A percentile compares a stretch with the other conserved stretches of the same genome.
Evolutionary conservation across 1,140 invertebrate genomes (phyloP).

Genomic region (Trichonephila clavata): DNA sequence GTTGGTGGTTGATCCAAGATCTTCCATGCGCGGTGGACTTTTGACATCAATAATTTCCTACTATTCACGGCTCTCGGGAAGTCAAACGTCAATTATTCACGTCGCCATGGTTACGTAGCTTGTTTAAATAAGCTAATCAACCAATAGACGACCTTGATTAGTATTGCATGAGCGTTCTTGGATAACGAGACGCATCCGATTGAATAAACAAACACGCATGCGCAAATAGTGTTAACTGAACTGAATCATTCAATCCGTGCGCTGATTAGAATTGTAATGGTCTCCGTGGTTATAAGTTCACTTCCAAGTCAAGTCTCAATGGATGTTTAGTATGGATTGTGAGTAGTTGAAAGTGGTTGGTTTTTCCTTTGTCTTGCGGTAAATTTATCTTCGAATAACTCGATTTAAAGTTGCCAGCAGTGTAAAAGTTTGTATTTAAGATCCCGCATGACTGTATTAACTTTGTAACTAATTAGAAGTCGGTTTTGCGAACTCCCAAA

Average conservation of each 20-base stretch:
- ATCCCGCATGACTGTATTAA: too few relatives aligned
- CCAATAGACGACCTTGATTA: slow-evolving; percentile 27
- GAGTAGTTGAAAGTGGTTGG: background rate
- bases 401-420: too few relatives aligned
- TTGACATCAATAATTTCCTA: background rate
- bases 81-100: background rate
- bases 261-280: background rate
- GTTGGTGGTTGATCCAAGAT: background rate
- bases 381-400: too few relatives aligned
- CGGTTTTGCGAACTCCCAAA: too few relatives aligned
- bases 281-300: background rate
- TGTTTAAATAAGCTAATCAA: background rate
- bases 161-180: background rate
- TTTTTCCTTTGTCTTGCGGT: background rate
- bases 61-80: background rate
- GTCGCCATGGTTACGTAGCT: background rate
- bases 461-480: too few relatives aligned
- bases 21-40: background rate
- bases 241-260: background rate
- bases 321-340: background rate
- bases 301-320: background rate
- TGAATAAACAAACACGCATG: background rate
- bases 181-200: background rate
- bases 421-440: too few relatives aligned
- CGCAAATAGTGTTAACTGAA: background rate